phyloP scores from a whole-genome alignment of 2,888 invertebrate species.

The Aspidiotus destructor region DNA sequence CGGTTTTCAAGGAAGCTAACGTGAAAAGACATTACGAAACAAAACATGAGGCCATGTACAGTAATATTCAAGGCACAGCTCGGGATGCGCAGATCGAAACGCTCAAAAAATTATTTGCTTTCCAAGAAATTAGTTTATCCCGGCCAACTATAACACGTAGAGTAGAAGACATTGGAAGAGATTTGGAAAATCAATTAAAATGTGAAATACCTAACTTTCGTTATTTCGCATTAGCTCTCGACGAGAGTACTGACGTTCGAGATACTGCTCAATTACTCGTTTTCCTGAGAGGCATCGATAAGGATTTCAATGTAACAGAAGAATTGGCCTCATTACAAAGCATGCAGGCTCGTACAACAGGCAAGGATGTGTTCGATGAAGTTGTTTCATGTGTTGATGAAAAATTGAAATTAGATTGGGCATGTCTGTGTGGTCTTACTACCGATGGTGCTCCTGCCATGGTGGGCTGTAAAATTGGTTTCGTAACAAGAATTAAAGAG shows the following conservation, averaged over 20 bases:
- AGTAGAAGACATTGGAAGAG: slow-evolving; percentile 21
- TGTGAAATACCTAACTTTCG: slow-evolving; percentile 11
- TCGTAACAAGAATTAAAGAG: slow-evolving; percentile 3
- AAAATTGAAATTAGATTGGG: slow-evolving; percentile 9
- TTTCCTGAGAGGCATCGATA: slow-evolving; percentile 20
- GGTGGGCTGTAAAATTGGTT: slow-evolving; percentile 22
- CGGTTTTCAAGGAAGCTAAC: slow-evolving; percentile 36
- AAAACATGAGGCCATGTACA: slow-evolving; percentile 31
- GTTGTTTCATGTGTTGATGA: slow-evolving; percentile 8
- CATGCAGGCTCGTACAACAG: slow-evolving; percentile 21
- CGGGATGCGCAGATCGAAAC: background rate
- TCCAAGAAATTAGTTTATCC: slow-evolving; percentile 14
- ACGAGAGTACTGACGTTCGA: slow-evolving; percentile 20
- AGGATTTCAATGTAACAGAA: slow-evolving; percentile 18
- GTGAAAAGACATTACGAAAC: slow-evolving; percentile 36
- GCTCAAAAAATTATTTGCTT: slow-evolving; percentile 18
- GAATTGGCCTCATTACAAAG: slow-evolving; percentile 20
- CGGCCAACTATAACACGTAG: slow-evolving; percentile 14
- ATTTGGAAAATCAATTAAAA: slow-evolving; percentile 13
- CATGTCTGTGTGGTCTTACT: slow-evolving; percentile 19
- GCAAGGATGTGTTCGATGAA: slow-evolving; percentile 18
- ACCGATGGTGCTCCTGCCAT: slow-evolving; percentile 29
- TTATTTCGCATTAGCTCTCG: slow-evolving; percentile 19
- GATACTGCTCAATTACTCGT: slow-evolving; percentile 15
- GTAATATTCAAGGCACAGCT: background rate